Conservation (phyloP, 2,888 invertebrate genomes). For the Erebia aethiops region DNA sequence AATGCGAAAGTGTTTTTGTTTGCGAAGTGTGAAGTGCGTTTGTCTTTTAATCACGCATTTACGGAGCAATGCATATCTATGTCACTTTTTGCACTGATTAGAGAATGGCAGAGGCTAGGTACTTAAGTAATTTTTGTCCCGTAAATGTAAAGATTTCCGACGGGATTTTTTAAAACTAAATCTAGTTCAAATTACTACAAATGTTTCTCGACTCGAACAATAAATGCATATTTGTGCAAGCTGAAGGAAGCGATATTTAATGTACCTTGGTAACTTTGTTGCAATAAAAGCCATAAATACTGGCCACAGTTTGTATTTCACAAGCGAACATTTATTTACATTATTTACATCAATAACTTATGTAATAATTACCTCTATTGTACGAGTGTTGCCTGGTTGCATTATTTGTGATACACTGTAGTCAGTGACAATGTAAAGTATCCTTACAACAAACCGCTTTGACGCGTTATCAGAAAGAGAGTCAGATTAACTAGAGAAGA, state of each 20-base stretch:
- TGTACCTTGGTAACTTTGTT: constrained; percentile 28
- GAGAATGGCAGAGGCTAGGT: no score
- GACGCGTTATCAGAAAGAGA: neutral
- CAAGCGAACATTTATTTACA: constrained; percentile 31
- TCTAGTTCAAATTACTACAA: neutral
- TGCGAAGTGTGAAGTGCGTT: no score
- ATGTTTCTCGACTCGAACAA: constrained; percentile 14
- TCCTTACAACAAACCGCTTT: constrained; percentile 10
- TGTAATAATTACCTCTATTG: constrained; percentile 36
- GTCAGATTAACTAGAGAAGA: neutral
- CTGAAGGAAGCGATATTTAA: constrained; percentile 29
- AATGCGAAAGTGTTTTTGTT: no score
- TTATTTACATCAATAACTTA: constrained; percentile 36
- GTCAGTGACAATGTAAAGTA: constrained; percentile 7
- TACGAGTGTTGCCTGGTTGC: constrained; percentile 33
- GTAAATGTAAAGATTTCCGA: no score
- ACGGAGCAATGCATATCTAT: no score
- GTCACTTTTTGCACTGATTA: no score
- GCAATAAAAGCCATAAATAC: constrained; percentile 36
- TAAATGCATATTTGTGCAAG: constrained; percentile 13
- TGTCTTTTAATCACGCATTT: no score
- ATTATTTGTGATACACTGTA: constrained; percentile 26
- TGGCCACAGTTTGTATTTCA: constrained; percentile 31
- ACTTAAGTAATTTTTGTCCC: no score
- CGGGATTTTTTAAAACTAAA: no score